These are phyloP conservation scores for Spisula solida DNA, from an alignment of 2,888 invertebrate genomes.

Conservation along the genomic window DNA sequence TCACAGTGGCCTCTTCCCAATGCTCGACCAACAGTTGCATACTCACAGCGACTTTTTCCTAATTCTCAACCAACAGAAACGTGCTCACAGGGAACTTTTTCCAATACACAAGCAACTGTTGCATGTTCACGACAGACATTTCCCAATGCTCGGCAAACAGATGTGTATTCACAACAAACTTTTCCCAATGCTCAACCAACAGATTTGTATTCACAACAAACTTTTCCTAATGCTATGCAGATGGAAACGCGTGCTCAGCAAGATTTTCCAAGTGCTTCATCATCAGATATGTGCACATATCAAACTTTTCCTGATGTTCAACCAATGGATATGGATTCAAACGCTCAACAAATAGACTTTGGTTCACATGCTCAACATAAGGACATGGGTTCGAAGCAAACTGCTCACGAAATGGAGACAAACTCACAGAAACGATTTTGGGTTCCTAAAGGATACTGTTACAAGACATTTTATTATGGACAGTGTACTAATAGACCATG, in stretches of 20 bases:
- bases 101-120: not conserved
- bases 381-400: not conserved
- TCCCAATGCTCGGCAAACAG: not conserved
- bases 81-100: not conserved
- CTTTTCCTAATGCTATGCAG: not conserved
- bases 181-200: not conserved
- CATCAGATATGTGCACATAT: not conserved
- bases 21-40: not conserved
- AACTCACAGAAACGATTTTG: not conserved
- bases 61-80: not conserved
- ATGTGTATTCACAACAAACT: not conserved
- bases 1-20: not conserved
- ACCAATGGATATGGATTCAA: not conserved
- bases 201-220: not conserved
- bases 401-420: not conserved
- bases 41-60: not conserved
- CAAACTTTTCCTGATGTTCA: not conserved
- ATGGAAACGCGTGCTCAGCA: not conserved
- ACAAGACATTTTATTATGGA: constrained; percentile 24
- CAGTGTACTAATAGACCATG: not conserved
- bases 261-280: not conserved
- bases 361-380: not conserved
- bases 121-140: not conserved
- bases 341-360: not conserved
- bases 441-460: constrained; percentile 55